Conservation (phyloP, 2,888 invertebrate species). For the Argynnis bischoffii region DNA sequence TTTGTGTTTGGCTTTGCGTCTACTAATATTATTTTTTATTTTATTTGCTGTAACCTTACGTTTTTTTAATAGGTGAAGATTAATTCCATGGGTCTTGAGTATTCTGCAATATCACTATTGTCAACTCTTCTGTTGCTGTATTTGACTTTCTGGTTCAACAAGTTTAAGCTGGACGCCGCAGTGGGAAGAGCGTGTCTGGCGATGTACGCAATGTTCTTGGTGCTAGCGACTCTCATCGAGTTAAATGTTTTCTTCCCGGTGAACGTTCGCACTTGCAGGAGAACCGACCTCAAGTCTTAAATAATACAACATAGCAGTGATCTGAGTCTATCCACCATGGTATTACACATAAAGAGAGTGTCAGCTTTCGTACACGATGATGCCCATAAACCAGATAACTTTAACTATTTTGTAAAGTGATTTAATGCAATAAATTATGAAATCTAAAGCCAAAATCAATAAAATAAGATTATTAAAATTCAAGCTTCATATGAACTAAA, state of each 20-base stretch:
- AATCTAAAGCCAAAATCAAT: conserved; percentile 13
- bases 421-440: conserved; percentile 11
- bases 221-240: conserved; percentile 94
- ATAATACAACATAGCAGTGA: conserved; percentile 24
- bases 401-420: conserved; percentile 17
- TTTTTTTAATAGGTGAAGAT: conserved; percentile 86
- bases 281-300: conserved; percentile 72
- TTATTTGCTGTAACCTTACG: conserved; percentile 32
- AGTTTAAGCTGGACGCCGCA: conserved; percentile 92
- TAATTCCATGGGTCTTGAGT: conserved; percentile 94
- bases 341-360: conserved; percentile 16
- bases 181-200: conserved; percentile 92
- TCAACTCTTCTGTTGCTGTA: conserved; percentile 93
- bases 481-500: conserved; percentile 16
- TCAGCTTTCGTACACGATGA: conserved; percentile 11
- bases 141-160: conserved; percentile 91
- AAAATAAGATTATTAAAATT: conserved; percentile 18
- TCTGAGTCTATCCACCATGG: conserved; percentile 26
- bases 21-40: conserved; percentile 36
- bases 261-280: conserved; percentile 92
- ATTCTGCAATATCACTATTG: conserved; percentile 93
- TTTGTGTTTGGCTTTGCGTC: conserved; percentile 23
- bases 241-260: conserved; percentile 96
- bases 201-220: conserved; percentile 93
- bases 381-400: conserved; percentile 18